A percentile compares a stretch with the other conserved stretches of the same genome.
Conservation (phyloP, 1,140 invertebrate genomes). For the Lepidurus apus region DNA sequence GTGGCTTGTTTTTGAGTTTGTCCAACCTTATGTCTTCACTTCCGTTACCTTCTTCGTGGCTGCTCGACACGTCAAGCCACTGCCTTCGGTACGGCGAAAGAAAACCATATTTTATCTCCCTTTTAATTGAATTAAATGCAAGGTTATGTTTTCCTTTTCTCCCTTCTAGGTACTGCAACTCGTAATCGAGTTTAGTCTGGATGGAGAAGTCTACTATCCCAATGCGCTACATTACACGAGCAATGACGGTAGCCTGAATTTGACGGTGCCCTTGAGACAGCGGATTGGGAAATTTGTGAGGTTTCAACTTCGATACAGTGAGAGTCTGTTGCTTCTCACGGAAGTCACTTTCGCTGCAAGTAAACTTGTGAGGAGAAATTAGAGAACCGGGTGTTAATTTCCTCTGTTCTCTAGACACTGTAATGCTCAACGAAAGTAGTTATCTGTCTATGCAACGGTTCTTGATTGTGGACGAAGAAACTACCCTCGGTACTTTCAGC, state of each 20-base stretch:
- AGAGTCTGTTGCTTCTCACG: constrained; percentile 52
- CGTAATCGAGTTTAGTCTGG: constrained; percentile 5
- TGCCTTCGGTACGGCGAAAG: neutral
- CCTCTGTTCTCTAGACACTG: neutral
- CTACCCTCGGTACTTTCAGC: neutral
- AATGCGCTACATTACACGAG: neutral
- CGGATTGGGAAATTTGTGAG: constrained; percentile 48
- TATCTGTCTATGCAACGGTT: neutral
- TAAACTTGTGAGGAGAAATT: constrained; percentile 30
- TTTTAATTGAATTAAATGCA: neutral
- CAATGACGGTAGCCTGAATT: constrained; percentile 40
- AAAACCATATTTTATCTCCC: neutral
- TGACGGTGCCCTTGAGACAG: constrained; percentile 48
- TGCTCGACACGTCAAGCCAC: neutral
- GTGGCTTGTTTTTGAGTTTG: neutral
- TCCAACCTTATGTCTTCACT: neutral
- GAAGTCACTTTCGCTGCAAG: constrained; percentile 46
- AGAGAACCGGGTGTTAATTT: constrained; percentile 37
- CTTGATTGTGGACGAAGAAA: neutral
- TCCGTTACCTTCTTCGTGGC: neutral
- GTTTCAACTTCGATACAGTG: constrained; percentile 49
- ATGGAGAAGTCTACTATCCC: constrained; percentile 5
- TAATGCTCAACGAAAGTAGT: neutral
- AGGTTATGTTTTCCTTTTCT: neutral
- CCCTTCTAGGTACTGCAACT: neutral